A percentile compares a stretch with the other conserved stretches of the same genome.
Evolutionary conservation across 2,797 vertebrate species (phyloP).

Genomic region (Rhabdomys pumilio): DNA sequence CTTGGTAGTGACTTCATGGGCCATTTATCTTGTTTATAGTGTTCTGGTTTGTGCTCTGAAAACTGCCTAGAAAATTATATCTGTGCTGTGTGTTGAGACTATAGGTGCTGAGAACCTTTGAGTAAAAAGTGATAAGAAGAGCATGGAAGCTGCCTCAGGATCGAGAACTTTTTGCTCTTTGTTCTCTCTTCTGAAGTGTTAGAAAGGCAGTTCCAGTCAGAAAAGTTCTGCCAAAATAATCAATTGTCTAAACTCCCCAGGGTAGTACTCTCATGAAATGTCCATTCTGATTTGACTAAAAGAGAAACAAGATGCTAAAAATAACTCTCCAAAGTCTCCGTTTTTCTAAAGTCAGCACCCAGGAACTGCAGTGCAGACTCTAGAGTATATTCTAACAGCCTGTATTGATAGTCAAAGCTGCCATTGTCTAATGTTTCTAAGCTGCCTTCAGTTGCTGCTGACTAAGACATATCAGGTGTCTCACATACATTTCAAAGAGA

Average conservation of each 20-base stretch:
- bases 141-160: background rate
- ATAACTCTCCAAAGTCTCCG: fast-evolving
- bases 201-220: background rate
- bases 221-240: background rate
- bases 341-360: background rate
- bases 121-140: background rate
- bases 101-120: background rate
- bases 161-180: background rate
- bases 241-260: background rate
- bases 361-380: background rate
- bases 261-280: background rate
- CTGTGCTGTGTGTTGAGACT: background rate
- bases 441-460: background rate
- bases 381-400: background rate
- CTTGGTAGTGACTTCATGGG: background rate
- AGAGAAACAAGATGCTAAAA: background rate
- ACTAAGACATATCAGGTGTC: background rate
- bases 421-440: background rate
- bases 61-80: background rate
- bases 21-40: background rate
- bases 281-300: no score
- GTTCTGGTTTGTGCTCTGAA: background rate
- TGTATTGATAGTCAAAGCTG: background rate
- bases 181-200: background rate
- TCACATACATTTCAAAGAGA: background rate